Evolutionary conservation across 2,888 invertebrate genomes (phyloP).

Genomic region (Agrilus mali): DNA sequence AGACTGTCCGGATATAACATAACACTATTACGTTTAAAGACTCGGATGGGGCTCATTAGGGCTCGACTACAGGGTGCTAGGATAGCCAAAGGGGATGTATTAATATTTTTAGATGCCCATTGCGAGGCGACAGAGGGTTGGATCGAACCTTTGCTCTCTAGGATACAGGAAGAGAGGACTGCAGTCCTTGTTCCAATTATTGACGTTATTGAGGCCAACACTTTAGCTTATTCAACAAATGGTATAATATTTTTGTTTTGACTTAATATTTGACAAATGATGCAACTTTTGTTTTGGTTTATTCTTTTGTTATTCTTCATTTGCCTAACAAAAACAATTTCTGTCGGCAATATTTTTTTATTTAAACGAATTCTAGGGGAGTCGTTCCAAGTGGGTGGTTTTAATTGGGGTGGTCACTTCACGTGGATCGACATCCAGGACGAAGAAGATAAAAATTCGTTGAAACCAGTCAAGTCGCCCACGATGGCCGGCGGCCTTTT

Average conservation of each 20-base stretch:
- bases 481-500: constrained; percentile 99
- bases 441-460: constrained; percentile 45
- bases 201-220: constrained; percentile 79
- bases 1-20: constrained; percentile 55
- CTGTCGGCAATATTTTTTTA: neutral
- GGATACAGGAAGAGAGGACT: constrained; percentile 67
- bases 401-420: constrained; percentile 85
- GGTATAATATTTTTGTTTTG: constrained; percentile 24
- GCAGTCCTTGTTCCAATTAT: constrained; percentile 89
- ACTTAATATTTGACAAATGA: constrained; percentile 58
- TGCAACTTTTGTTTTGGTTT: constrained; percentile 17
- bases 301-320: too few relatives aligned
- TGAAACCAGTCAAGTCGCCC: constrained; percentile 66
- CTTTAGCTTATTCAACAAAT: constrained; percentile 59
- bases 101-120: constrained; percentile 85
- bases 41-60: constrained; percentile 75
- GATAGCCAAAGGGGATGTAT: constrained; percentile 63
- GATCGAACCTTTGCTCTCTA: constrained; percentile 79
- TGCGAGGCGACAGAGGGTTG: constrained; percentile 74
- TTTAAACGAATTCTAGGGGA: constrained; percentile 21
- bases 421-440: constrained; percentile 77
- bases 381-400: constrained; percentile 60
- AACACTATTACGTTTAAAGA: constrained; percentile 57
- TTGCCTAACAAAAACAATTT: neutral
- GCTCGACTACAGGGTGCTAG: constrained; percentile 83